phyloP scores from a whole-genome alignment of 2,113 vertebrate species.

The Pseudopodoces humilis region DNA sequence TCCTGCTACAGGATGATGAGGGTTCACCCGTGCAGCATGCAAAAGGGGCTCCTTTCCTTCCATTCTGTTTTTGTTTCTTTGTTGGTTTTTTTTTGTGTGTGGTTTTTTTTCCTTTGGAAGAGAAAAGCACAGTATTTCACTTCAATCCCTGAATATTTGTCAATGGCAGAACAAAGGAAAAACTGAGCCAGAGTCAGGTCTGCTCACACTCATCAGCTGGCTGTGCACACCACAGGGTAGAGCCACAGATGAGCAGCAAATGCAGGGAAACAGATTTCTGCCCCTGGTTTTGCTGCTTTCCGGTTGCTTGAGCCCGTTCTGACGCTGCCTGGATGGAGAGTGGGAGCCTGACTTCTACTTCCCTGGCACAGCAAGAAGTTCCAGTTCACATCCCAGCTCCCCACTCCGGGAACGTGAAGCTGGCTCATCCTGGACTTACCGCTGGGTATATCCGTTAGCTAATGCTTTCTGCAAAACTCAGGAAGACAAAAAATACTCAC shows the following conservation, averaged over 20 bases:
- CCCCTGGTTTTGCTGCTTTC: background rate
- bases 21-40: background rate
- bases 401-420: accelerated
- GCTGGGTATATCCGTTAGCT: background rate
- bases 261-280: background rate
- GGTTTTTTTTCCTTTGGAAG: background rate
- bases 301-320: background rate
- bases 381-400: background rate
- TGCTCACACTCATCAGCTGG: background rate
- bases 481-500: background rate
- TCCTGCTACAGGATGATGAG: constrained; percentile 51
- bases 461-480: background rate
- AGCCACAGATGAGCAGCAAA: background rate
- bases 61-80: background rate
- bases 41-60: background rate
- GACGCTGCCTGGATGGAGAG: background rate
- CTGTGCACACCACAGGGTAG: background rate
- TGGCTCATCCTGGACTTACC: background rate
- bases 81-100: background rate
- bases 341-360: accelerated
- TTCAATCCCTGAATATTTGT: background rate
- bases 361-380: background rate
- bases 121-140: background rate
- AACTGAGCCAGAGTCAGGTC: background rate
- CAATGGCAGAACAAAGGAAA: constrained; percentile 16